These are phyloP conservation scores for Ciconia nigra DNA, from an alignment of 2,797 vertebrate genomes.

Conservation along the genomic window DNA sequence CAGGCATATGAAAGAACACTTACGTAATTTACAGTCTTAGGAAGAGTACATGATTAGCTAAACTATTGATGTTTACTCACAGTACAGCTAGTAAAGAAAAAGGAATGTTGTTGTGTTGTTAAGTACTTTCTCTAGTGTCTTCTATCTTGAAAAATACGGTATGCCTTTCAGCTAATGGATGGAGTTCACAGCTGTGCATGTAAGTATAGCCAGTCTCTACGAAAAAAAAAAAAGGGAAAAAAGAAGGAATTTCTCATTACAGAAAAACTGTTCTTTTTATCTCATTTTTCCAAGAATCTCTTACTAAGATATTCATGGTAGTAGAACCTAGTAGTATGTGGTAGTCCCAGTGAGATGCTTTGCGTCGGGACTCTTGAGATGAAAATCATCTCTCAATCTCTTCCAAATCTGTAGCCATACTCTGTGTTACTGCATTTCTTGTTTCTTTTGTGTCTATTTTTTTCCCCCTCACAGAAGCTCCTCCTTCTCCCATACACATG, in stretches of 20 bases:
- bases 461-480: background rate
- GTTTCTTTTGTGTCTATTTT: background rate
- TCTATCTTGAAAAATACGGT: constrained; percentile 23
- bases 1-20: background rate
- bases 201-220: background rate
- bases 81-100: background rate
- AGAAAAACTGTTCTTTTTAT: background rate
- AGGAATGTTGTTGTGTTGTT: background rate
- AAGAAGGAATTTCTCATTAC: background rate
- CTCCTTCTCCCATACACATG: background rate
- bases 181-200: constrained; percentile 56
- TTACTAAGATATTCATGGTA: background rate
- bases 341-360: background rate
- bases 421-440: background rate
- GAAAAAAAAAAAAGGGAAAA: background rate
- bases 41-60: constrained; percentile 19
- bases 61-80: constrained; percentile 7
- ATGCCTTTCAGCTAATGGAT: constrained; percentile 39
- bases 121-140: constrained; percentile 35
- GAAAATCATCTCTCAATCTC: background rate
- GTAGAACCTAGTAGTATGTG: background rate
- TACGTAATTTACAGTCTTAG: constrained; percentile 16
- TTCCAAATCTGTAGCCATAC: background rate
- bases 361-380: background rate
- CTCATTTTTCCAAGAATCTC: background rate